Evolutionary conservation across 2,888 invertebrate genomes (phyloP).

Genomic region (Strigamia maritima): DNA sequence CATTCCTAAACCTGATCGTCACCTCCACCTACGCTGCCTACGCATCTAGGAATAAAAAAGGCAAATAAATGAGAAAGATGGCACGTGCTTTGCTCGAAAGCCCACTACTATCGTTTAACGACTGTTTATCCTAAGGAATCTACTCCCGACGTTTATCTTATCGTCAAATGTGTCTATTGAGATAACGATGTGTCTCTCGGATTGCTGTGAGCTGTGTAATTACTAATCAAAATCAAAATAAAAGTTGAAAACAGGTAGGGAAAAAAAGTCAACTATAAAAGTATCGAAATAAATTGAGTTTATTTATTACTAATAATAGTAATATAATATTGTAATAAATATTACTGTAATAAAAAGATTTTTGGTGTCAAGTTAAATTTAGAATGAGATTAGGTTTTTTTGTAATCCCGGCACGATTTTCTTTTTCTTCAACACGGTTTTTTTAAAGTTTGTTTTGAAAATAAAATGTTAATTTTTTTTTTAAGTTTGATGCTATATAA

Average conservation of each 20-base stretch:
- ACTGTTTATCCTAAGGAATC: neutral
- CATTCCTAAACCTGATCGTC: neutral
- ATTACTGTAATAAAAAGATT: neutral
- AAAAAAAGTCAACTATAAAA: too few species aligned
- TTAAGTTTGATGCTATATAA: neutral
- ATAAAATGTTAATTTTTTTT: neutral
- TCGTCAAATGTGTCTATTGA: neutral
- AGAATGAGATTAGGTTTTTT: neutral
- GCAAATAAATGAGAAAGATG: neutral
- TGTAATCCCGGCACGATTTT: constrained; percentile 5
- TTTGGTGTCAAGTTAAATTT: constrained; percentile 22
- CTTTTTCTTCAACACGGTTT: neutral
- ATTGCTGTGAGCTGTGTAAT: neutral
- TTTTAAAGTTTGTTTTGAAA: neutral
- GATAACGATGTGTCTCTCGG: neutral
- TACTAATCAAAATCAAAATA: neutral
- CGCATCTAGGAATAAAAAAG: neutral
- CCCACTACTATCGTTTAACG: neutral
- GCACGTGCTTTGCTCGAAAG: neutral
- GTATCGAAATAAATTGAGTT: too few species aligned
- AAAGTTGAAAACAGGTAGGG: neutral
- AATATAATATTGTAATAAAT: too few species aligned
- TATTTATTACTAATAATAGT: neutral
- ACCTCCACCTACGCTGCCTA: neutral
- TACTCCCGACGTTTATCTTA: neutral